These are phyloP conservation scores for Caerostris darwini DNA, from an alignment of 1,140 invertebrate species.

Conservation along the genomic window DNA sequence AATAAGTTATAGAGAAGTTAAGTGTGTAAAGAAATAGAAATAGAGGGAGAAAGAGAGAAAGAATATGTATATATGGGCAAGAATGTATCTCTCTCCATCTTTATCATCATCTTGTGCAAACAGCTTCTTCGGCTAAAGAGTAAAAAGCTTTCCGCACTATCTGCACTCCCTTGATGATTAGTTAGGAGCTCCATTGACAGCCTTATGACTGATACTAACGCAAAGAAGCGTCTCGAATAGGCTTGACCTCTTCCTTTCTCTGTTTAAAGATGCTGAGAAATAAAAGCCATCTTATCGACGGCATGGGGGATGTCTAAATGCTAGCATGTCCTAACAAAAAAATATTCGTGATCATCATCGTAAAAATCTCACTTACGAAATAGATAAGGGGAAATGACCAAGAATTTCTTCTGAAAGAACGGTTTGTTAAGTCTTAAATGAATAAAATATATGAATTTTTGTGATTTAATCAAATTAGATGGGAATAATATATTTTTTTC, in stretches of 20 bases:
- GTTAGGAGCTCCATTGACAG: not conserved
- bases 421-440: no score
- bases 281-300: not conserved
- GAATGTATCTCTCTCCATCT: no score
- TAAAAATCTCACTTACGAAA: not conserved
- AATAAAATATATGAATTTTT: no score
- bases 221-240: not conserved
- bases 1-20: no score
- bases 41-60: no score
- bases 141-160: conserved; percentile 20
- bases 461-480: no score
- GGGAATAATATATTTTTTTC: no score
- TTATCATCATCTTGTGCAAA: no score
- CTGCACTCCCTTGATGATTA: conserved; percentile 20
- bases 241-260: not conserved
- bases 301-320: not conserved
- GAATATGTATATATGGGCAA: no score
- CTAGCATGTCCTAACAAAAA: not conserved
- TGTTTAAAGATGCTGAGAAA: not conserved
- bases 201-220: not conserved
- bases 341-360: not conserved
- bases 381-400: not conserved
- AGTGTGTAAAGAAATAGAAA: no score
- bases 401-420: no score
- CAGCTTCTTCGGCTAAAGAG: not conserved